Evolutionary conservation across 1,140 invertebrate species (phyloP).

Genomic region (Zophobas atratus): DNA sequence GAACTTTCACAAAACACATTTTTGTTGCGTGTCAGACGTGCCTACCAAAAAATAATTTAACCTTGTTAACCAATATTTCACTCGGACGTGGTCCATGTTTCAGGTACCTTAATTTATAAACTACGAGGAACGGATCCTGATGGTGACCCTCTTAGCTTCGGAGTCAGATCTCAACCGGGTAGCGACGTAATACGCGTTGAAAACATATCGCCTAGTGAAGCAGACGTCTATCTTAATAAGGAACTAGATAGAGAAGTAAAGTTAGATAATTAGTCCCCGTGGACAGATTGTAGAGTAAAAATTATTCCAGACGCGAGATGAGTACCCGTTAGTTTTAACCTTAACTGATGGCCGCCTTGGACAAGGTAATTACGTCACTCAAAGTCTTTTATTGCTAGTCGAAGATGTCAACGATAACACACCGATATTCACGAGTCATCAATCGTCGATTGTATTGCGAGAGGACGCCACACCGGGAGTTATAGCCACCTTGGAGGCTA

Average conservation of each 20-base stretch:
- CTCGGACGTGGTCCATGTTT: constrained; percentile 58
- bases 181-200: constrained; percentile 89
- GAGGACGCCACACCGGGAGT: constrained; percentile 84
- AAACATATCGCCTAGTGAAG: constrained; percentile 84
- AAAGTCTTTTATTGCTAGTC: constrained; percentile 89
- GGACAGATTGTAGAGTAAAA: neutral
- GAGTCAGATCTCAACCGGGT: constrained; percentile 83
- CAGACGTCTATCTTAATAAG: constrained; percentile 90
- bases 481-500: constrained; percentile 87
- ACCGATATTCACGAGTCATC: constrained; percentile 89
- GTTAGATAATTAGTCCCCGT: neutral
- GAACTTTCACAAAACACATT: constrained; percentile 18
- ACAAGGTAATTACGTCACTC: constrained; percentile 91
- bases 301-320: constrained; percentile 79
- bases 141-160: constrained; percentile 87
- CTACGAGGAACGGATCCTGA: constrained; percentile 88
- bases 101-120: constrained; percentile 88
- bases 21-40: constrained; percentile 2
- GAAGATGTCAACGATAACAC: constrained; percentile 95
- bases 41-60: constrained; percentile 5
- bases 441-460: constrained; percentile 83
- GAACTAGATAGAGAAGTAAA: constrained; percentile 91
- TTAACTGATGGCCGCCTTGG: constrained; percentile 90
- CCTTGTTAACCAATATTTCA: constrained; percentile 4
- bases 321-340: constrained; percentile 90